Percentiles rank a stretch among this genome's conserved stretches.
Evolutionary conservation across 2,888 invertebrate species (phyloP).

Genomic region (Agapostemon virescens): DNA sequence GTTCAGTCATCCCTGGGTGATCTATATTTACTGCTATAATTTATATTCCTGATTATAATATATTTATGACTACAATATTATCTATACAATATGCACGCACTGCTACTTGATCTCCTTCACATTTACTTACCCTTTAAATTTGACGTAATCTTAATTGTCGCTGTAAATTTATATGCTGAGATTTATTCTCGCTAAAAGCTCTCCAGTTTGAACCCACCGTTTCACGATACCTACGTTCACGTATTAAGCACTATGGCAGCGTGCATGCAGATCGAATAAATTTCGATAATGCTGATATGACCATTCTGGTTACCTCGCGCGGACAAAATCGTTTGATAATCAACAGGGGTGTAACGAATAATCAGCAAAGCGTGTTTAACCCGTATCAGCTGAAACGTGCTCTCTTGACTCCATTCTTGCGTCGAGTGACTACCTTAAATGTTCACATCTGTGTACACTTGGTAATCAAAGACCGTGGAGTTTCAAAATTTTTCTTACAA

Average conservation of each 20-base stretch:
- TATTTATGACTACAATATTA: background rate
- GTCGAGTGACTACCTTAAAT: conserved; percentile 17
- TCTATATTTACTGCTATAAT: no score
- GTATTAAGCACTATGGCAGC: conserved; percentile 12
- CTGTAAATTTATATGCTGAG: background rate
- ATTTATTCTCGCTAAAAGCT: background rate
- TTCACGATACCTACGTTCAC: background rate
- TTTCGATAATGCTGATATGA: conserved; percentile 32
- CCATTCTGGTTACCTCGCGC: conserved; percentile 20
- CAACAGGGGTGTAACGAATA: conserved; percentile 25
- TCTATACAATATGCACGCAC: background rate
- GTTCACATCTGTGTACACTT: background rate
- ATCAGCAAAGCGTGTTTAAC: conserved; percentile 42
- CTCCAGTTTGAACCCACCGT: conserved; percentile 6
- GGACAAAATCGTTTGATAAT: conserved; percentile 40
- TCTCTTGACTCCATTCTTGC: conserved; percentile 14
- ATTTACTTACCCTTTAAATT: background rate
- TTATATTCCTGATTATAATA: no score
- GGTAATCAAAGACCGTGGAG: background rate
- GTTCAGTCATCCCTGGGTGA: no score
- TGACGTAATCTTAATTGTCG: background rate
- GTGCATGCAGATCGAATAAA: conserved; percentile 29
- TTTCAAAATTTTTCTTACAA: background rate
- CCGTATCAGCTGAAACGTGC: conserved; percentile 34
- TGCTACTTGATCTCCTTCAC: background rate